phyloP scores from a whole-genome alignment of 2,113 vertebrate species.

The Ailuropoda melanoleuca region DNA sequence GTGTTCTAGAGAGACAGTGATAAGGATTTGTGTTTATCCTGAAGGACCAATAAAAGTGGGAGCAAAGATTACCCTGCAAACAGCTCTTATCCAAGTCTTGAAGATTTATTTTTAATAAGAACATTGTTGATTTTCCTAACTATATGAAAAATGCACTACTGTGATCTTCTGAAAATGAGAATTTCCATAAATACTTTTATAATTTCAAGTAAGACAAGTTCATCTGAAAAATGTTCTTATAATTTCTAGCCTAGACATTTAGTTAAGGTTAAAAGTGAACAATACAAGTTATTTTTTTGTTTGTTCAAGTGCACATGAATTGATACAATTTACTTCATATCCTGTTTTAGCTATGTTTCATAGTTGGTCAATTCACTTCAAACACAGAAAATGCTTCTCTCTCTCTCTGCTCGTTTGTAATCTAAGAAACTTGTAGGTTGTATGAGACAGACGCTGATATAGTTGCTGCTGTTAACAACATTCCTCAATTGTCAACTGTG shows the following conservation, averaged over 20 bases:
- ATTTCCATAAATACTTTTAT: background rate
- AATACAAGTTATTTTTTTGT: conserved; percentile 45
- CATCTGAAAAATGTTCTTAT: background rate
- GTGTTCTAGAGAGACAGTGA: no score
- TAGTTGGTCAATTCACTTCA: conserved; percentile 6
- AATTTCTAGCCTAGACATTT: background rate
- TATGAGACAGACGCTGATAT: background rate
- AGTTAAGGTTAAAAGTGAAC: conserved; percentile 27
- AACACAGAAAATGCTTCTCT: background rate
- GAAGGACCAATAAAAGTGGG: no score
- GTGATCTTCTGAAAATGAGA: conserved; percentile 33
- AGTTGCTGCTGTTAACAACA: background rate
- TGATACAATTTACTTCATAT: background rate
- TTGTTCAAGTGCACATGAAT: background rate
- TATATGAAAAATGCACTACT: background rate
- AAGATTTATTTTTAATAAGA: conserved; percentile 31
- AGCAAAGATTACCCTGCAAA: no score
- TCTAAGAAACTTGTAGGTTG: background rate
- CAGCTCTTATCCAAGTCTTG: background rate
- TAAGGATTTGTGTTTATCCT: no score
- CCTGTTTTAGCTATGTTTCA: background rate
- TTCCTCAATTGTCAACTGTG: background rate
- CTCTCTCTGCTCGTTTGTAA: background rate
- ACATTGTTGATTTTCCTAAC: background rate
- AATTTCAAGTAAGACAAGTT: conserved; percentile 1